A percentile compares a stretch with the other conserved stretches of the same genome.
Conservation (phyloP, 2,888 invertebrate species). For the Polyommatus iphigenia region DNA sequence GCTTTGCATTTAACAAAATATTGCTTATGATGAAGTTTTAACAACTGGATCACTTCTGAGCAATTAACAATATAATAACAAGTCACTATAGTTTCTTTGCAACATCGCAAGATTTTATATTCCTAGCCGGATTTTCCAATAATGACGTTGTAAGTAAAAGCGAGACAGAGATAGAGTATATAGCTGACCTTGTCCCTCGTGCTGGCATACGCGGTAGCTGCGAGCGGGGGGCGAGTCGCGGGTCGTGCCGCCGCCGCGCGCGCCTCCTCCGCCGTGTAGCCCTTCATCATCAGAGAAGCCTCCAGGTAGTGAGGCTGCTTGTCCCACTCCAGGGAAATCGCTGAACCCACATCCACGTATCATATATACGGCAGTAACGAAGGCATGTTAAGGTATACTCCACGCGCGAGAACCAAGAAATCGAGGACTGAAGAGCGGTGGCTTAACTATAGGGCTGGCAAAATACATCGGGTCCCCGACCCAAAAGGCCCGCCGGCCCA, state of each 20-base stretch:
- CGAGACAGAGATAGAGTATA: neutral
- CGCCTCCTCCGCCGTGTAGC: slow-evolving; percentile 77
- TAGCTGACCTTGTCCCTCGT: slow-evolving; percentile 71
- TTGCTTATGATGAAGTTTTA: too few relatives aligned
- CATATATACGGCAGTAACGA: neutral
- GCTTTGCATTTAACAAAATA: too few relatives aligned
- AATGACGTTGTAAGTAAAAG: neutral
- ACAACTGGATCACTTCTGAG: too few relatives aligned
- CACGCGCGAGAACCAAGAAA: neutral
- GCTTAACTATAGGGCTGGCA: too few relatives aligned
- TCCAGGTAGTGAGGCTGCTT: slow-evolving; percentile 83
- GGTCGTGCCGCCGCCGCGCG: slow-evolving; percentile 65
- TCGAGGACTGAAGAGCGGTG: too few relatives aligned
- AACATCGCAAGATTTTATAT: neutral
- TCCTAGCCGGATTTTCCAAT: neutral
- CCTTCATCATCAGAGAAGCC: slow-evolving; percentile 95
- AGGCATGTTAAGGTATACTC: neutral
- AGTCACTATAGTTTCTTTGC: too few relatives aligned
- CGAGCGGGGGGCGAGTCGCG: slow-evolving; percentile 68
- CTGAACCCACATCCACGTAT: slow-evolving; percentile 46
- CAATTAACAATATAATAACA: too few relatives aligned
- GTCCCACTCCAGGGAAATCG: slow-evolving; percentile 82
- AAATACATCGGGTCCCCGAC: too few relatives aligned
- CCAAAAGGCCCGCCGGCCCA: too few relatives aligned
- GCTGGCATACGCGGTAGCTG: slow-evolving; percentile 76